These are phyloP conservation scores for Drosophila niveifrons DNA, from an alignment of 2,888 invertebrate species.

Conservation along the genomic window DNA sequence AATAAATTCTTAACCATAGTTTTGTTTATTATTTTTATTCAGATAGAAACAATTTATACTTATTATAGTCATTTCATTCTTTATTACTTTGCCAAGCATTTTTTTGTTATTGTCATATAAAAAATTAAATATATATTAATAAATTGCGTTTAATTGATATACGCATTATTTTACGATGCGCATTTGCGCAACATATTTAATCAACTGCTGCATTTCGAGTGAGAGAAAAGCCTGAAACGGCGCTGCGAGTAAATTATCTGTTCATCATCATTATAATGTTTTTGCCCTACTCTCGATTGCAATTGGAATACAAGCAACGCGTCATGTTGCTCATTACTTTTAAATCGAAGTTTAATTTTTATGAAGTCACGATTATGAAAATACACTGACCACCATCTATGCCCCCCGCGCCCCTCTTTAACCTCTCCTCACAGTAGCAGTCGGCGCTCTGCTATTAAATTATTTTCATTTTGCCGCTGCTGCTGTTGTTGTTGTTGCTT, in stretches of 20 bases:
- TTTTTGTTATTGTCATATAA: no score
- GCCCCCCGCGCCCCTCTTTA: neutral
- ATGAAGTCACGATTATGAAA: slow-evolving; percentile 84
- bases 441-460: slow-evolving; percentile 45
- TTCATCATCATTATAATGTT: slow-evolving; percentile 57
- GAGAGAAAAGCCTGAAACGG: neutral
- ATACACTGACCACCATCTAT: slow-evolving; percentile 56
- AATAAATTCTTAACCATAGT: no score
- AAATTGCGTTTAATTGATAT: no score
- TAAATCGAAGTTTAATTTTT: slow-evolving; percentile 84
- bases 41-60: no score
- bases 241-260: slow-evolving; percentile 47
- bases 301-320: slow-evolving; percentile 50
- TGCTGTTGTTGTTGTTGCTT: slow-evolving; percentile 29
- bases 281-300: slow-evolving; percentile 7
- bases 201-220: slow-evolving; percentile 13
- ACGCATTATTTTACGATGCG: slow-evolving; percentile 1
- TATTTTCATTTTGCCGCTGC: slow-evolving; percentile 50
- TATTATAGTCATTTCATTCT: no score
- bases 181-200: slow-evolving; percentile 11
- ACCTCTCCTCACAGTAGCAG: neutral
- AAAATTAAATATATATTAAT: no score
- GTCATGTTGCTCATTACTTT: slow-evolving; percentile 78
- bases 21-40: no score
- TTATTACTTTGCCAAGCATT: no score